Base-by-base conservation (phyloP, 2,888 invertebrate genomes). In the Phyllotreta striolata region DNA sequence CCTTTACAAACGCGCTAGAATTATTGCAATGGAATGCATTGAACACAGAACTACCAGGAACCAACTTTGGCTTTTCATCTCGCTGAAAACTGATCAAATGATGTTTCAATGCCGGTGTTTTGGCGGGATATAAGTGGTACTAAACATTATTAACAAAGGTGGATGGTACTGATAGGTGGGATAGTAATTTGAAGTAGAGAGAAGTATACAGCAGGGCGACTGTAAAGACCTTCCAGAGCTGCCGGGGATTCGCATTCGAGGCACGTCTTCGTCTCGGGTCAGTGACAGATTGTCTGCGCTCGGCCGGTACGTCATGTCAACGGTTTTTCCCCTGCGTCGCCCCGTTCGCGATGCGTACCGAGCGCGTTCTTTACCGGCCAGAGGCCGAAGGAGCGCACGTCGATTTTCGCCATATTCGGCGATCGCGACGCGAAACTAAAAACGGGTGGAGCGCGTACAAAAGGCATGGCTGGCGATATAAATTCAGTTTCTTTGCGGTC, bases 261-360 rank as follows among this genome's bases (percentile, higher is more conserved):
- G 62, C 77, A 76, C 77, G 77, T 76, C 73, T 70, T 66, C 67
- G 69, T 76, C 74, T 77, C 76, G 72, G 77, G 77, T 77, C 77
- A 77, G 70, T 77, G 77, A 77, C 77, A 77, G 77, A 77, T 77
- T 77, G 76, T 74, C 73, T 70, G 75, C 73, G 74, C 75, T 73
- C 73, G 73, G 75, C 69, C 73, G 76, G 75, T 73, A 75, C 76
- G 76, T 75, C 73, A 72, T 71, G 71, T 72, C 70, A 70, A 73
- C 70, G 71, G 72, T 75, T 75, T 74, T 74, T 73, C 72, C 71
- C 63, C 49, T 55, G 43, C 65, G 63, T 58, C 62, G 64, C 68
- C 67, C 40, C 35, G 41, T 68, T 66, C 66, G 24, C 24, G 24
- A 24, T 24, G 24, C n/a, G n/a, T n/a, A n/a, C n/a, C n/a, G n/a